Conservation (phyloP, 2,797 vertebrate species). For the Characodon lateralis region DNA sequence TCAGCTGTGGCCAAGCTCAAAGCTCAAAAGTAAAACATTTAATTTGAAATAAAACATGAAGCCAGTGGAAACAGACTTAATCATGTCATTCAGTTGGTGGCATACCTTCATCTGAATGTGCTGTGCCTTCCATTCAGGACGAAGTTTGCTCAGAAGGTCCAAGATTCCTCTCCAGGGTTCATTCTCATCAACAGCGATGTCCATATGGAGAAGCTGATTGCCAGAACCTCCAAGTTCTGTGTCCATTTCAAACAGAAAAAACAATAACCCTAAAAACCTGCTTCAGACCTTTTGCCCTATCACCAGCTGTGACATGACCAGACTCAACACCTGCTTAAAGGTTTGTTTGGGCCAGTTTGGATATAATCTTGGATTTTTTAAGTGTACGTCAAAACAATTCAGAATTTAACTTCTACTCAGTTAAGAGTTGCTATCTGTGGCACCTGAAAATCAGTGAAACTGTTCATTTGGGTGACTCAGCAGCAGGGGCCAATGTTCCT, state of each 20-base stretch:
- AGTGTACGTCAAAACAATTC: slow-evolving; percentile 2
- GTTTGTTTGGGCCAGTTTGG: neutral
- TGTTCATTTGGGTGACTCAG: slow-evolving; percentile 48
- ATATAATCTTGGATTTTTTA: neutral
- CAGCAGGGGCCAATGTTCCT: slow-evolving; percentile 75
- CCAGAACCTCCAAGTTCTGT: neutral
- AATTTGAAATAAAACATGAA: neutral
- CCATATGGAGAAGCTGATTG: slow-evolving; percentile 62
- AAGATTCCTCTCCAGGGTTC: slow-evolving; percentile 65
- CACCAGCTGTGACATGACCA: slow-evolving; percentile 1
- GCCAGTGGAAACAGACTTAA: neutral
- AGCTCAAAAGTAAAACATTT: neutral
- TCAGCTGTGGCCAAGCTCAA: neutral
- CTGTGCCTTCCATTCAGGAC: slow-evolving; percentile 73
- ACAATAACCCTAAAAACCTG: neutral
- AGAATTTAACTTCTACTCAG: neutral
- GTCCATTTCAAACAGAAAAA: slow-evolving; percentile 58
- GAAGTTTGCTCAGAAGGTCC: slow-evolving; percentile 68
- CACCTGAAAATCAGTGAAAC: slow-evolving; percentile 17
- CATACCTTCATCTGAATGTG: slow-evolving; percentile 81
- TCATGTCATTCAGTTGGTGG: neutral
- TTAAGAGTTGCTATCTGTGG: neutral
- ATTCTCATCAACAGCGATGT: slow-evolving; percentile 64
- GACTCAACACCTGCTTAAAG: neutral
- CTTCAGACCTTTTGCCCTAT: neutral